phyloP scores from a whole-genome alignment of 2,113 vertebrate genomes.

The Macroglossus sobrinus region DNA sequence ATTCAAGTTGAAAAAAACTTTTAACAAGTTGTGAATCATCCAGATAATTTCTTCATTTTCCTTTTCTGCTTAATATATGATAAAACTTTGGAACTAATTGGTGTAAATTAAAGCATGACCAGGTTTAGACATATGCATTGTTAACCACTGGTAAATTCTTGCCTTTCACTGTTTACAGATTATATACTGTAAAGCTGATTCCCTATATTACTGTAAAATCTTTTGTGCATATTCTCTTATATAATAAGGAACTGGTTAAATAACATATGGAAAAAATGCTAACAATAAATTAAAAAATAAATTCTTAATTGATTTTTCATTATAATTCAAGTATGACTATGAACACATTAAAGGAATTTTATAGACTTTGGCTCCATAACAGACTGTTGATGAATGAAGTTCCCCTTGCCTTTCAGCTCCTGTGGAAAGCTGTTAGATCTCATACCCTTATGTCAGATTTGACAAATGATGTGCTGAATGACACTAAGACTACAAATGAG shows the following conservation, averaged over 20 bases:
- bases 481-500: constrained; percentile 58
- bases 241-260: not conserved
- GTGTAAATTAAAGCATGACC: not conserved
- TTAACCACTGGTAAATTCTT: not conserved
- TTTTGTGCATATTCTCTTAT: not conserved
- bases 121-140: not conserved
- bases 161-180: not conserved
- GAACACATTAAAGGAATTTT: constrained; percentile 3
- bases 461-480: constrained; percentile 67
- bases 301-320: constrained; percentile 3
- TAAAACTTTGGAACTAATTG: not conserved
- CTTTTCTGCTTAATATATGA: not conserved
- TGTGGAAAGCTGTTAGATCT: constrained; percentile 63
- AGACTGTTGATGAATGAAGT: not conserved
- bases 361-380: not conserved
- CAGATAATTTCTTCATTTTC: not conserved
- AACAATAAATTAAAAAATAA: constrained; percentile 42
- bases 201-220: not conserved
- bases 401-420: constrained; percentile 26
- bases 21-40: not conserved
- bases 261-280: not conserved
- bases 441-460: constrained; percentile 52
- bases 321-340: not conserved
- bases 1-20: not conserved
- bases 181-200: not conserved